Base-by-base conservation (phyloP, 2,113 vertebrate species). In the Athene noctua region DNA sequence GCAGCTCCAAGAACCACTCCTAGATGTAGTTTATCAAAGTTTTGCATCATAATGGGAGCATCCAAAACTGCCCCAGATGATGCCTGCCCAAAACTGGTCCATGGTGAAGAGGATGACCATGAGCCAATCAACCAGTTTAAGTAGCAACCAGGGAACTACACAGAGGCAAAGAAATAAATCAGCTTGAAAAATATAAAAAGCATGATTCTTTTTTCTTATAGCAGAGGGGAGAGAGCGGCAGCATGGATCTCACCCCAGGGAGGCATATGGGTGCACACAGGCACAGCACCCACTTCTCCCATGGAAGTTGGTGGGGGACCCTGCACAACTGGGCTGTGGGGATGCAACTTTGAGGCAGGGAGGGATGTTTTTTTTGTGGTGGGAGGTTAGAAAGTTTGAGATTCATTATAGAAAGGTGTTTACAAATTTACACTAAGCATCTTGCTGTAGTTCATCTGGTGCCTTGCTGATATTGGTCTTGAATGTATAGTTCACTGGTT, bases 311-410 rank as follows among this genome's bases (percentile, higher is more conserved):
- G 9, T 8, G 18, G 32, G 34, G 62, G 5, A 75, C 5, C 25
- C 32, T 2, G 1, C 34, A 47, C 4, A 2, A 23, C 11, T 9
- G 17, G 36, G 25, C n/a, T n/a, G 2, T 15, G 10, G 22, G 26
- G 34, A 10, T 42, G 27, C 30, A 44, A 7, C 38, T 59, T 16
- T 32, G 27, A 21, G 13, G 30, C 23, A 61, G 23, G n/a, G 3
- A 9, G n/a, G 21, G 61, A 34, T 51, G 86, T 82, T 62, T 15
- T 2, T 38, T 15, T 2, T 38, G 6, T 13, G 51, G 13, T 13
- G 15, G 21, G 47, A 30, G 19, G 87, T 26, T 3, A 71, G 36
- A 78, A 96, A 74, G 14, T 66, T 5, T 11, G 40, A 23, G 34
- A 68, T 66, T 46, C 6, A 5, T 16, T 71, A 9, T 11, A 46